Evolutionary conservation across 1,140 invertebrate species (phyloP).

Genomic region (Formica selysi): DNA sequence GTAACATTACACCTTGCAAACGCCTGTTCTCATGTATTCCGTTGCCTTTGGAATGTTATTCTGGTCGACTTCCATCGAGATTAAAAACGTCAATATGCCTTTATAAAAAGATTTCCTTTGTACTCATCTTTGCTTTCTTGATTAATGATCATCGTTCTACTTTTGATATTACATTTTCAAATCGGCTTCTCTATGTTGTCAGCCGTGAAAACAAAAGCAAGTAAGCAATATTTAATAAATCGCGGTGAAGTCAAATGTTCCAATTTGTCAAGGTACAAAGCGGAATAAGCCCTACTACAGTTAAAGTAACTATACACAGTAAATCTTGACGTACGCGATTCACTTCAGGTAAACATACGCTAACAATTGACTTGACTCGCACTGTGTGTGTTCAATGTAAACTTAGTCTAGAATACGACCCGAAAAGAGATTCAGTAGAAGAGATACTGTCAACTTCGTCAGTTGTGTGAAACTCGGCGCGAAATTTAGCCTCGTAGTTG

Average conservation of each 20-base stretch:
- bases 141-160: background rate
- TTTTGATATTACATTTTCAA: background rate
- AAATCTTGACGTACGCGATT: conserved; percentile 16
- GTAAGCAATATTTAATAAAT: background rate
- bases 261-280: background rate
- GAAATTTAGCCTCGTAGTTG: conserved; percentile 6
- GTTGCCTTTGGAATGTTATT: conserved; percentile 10
- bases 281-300: background rate
- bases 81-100: background rate
- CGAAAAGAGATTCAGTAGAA: conserved; percentile 31
- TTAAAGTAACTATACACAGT: background rate
- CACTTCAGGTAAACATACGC: conserved; percentile 21
- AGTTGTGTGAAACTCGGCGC: background rate
- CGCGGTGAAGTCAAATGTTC: background rate
- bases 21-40: conserved; percentile 6
- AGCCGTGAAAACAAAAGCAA: background rate
- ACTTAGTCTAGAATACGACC: background rate
- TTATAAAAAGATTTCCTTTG: background rate
- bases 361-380: conserved; percentile 1
- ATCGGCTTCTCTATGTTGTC: background rate
- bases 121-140: background rate
- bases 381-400: conserved; percentile 14
- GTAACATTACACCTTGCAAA: conserved; percentile 36
- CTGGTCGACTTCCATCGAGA: background rate
- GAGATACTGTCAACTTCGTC: conserved; percentile 37